phyloP scores from a whole-genome alignment of 2,797 vertebrate species.

The Tangara arthus region DNA sequence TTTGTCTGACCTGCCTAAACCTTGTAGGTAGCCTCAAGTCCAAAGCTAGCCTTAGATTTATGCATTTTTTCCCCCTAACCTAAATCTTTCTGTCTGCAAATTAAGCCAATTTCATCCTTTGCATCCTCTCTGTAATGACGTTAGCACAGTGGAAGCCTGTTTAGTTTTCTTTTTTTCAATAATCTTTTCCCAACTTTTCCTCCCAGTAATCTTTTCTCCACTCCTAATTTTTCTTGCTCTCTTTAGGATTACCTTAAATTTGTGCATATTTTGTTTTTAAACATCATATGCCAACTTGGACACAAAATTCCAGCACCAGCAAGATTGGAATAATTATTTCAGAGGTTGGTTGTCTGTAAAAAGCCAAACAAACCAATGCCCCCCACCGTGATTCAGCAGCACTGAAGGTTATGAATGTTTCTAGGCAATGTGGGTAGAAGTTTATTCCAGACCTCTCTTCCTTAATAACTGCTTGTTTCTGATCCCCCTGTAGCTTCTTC shows the following conservation, averaged over 20 bases:
- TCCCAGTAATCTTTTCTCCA: not conserved
- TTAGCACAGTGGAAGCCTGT: not conserved
- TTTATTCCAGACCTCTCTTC: not conserved
- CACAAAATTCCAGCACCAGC: not conserved
- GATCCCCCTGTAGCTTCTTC: not conserved
- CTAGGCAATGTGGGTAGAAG: not conserved
- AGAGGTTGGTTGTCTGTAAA: not conserved
- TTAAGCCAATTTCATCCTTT: conserved; percentile 49
- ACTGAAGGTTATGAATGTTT: not conserved
- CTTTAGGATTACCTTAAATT: not conserved
- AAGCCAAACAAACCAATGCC: not conserved
- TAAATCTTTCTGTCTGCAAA: conserved; percentile 47
- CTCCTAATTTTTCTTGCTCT: not conserved
- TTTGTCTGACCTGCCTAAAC: conserved; percentile 21
- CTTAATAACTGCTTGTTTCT: not conserved
- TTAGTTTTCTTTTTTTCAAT: not conserved
- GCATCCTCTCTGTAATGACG: conserved; percentile 20
- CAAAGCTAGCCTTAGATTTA: not conserved
- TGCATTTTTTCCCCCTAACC: not conserved
- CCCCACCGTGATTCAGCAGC: not conserved
- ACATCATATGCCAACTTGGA: not conserved
- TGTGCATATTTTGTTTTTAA: not conserved
- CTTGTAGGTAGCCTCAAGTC: conserved; percentile 38
- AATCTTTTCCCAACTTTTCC: not conserved
- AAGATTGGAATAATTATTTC: conserved; percentile 18